Evolutionary conservation across 2,797 vertebrate species (phyloP).

Genomic region (Sebastes taczanowskii): DNA sequence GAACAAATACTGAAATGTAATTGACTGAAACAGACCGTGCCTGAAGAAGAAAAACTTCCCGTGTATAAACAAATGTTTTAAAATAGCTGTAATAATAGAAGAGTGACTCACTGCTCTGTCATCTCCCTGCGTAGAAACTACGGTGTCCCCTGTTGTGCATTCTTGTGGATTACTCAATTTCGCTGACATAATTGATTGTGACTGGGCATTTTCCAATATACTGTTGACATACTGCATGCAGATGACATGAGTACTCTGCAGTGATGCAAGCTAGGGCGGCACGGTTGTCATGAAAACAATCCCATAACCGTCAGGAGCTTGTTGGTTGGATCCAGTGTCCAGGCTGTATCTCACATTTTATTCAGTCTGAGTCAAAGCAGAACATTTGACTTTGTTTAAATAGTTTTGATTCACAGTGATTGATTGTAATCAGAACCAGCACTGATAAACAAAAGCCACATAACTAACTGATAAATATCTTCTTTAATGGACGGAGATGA

Average conservation of each 20-base stretch:
- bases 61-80: not conserved
- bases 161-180: not conserved
- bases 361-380: not conserved
- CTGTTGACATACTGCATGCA: not conserved
- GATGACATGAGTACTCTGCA: not conserved
- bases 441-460: not conserved
- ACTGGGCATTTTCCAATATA: constrained; percentile 14
- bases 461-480: too few species aligned
- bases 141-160: not conserved
- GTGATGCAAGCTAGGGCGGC: not conserved
- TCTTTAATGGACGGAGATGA: not conserved
- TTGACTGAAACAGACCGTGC: not conserved
- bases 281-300: not conserved
- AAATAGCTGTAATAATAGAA: not conserved
- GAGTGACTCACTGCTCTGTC: constrained; percentile 17
- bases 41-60: not conserved
- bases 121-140: constrained; percentile 4
- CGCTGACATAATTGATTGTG: not conserved
- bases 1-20: not conserved
- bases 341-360: not conserved
- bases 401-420: not conserved
- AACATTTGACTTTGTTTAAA: not conserved
- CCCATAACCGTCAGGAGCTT: not conserved
- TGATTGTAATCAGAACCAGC: not conserved
- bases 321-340: too few species aligned